phyloP scores from a whole-genome alignment of 2,113 vertebrate species.

The Megaptera novaeangliae region DNA sequence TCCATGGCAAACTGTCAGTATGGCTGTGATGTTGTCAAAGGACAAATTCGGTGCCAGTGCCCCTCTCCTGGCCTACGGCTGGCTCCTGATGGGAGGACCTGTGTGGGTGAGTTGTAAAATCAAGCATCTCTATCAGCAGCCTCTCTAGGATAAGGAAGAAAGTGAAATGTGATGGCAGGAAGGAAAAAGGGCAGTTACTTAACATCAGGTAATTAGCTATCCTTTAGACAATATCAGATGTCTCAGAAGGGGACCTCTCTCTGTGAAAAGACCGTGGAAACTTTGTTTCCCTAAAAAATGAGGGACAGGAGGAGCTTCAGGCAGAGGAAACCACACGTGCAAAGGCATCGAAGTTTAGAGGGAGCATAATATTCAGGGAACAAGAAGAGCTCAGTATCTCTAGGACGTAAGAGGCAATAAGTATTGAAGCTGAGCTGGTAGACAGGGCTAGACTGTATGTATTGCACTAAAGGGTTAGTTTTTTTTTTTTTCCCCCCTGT shows the following conservation, averaged over 20 bases:
- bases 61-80: constrained; percentile 95
- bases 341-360: not conserved
- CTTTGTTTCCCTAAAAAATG: not conserved
- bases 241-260: not conserved
- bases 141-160: not conserved
- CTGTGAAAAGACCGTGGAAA: not conserved
- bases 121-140: not conserved
- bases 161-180: not conserved
- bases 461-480: not conserved
- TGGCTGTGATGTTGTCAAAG: constrained; percentile 94
- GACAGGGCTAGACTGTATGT: not conserved
- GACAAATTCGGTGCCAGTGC: constrained; percentile 93
- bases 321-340: not conserved
- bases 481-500: not conserved
- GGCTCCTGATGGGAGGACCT: constrained; percentile 93
- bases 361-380: not conserved
- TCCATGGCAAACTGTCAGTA: constrained; percentile 98
- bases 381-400: not conserved
- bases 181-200: not conserved
- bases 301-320: not conserved
- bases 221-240: not conserved
- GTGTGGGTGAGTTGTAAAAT: constrained; percentile 86
- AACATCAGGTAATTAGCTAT: not conserved
- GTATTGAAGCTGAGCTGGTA: not conserved
- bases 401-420: not conserved